Evolutionary conservation across 1,140 invertebrate genomes (phyloP).

Genomic region (Drosophila eugracilis): DNA sequence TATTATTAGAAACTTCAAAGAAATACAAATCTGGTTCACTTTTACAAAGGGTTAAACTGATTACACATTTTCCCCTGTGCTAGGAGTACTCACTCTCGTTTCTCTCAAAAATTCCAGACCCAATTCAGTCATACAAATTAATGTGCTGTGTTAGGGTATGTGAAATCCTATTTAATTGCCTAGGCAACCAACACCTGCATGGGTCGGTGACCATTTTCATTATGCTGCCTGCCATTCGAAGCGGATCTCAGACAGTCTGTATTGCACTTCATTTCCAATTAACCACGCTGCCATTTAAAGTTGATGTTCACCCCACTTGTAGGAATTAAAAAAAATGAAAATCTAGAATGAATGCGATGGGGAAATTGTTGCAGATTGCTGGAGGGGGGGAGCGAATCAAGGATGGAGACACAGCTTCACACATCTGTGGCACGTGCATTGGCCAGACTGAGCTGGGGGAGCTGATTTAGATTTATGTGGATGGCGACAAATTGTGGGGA

Average conservation of each 20-base stretch:
- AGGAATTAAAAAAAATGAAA: slow-evolving; percentile 36
- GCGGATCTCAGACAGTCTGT: slow-evolving; percentile 29
- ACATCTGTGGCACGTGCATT: slow-evolving; percentile 49
- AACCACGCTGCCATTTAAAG: slow-evolving; percentile 41
- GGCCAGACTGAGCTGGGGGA: slow-evolving; percentile 24
- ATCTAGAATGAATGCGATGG: slow-evolving; percentile 6
- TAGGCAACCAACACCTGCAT: slow-evolving; percentile 36
- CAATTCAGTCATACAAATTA: slow-evolving; percentile 38
- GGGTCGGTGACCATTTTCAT: slow-evolving; percentile 45
- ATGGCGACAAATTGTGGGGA: slow-evolving; percentile 36
- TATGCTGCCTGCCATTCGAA: slow-evolving; percentile 25
- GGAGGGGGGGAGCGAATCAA: neutral
- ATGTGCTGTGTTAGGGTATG: slow-evolving; percentile 12
- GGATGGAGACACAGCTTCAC: slow-evolving; percentile 1
- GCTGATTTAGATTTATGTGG: slow-evolving; percentile 64
- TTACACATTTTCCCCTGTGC: neutral
- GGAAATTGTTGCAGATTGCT: slow-evolving; percentile 16
- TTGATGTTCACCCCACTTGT: slow-evolving; percentile 18
- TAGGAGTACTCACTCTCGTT: neutral
- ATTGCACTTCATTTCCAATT: slow-evolving; percentile 63
- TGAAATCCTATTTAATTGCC: slow-evolving; percentile 56
- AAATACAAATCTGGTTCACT: too few relatives aligned
- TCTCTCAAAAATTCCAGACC: slow-evolving; percentile 14
- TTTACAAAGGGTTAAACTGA: neutral
- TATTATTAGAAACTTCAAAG: too few relatives aligned